Evolutionary conservation across 2,888 invertebrate genomes (phyloP), one percentile per base, ranked within the genome.

Genomic region (Theretra japonica): DNA sequence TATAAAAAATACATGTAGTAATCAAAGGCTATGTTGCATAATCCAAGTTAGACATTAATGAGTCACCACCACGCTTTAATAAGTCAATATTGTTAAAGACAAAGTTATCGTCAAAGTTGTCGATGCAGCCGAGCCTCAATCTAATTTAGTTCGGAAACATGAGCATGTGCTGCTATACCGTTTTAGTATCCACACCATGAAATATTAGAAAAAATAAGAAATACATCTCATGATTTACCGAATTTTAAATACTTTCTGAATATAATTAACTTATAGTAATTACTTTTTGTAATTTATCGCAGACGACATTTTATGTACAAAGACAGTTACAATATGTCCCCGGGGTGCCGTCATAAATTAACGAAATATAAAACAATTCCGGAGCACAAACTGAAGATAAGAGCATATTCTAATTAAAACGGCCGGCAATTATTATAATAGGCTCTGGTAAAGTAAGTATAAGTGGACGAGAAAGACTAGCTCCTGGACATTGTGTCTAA

Each of bases 401-500:
- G 15, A 68, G 56, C 68, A 41, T 57, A 71, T 72, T 68, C 17
- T 72, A 68, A 72, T 72, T 68, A 68, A 72, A 69, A 50, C 50
- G 28, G 57, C n/a, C 25, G 70, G 75, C 69, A 74, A 76, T 78
- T 78, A 75, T 79, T 80, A 78, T 76, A 74, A 74, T 75, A 70
- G 73, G 60, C 73, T 56, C 69, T 60, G 57, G 69, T 77, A 76
- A 73, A 71, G 69, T 73, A 73, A 28, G 48, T 75, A 69, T 65
- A 75, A 75, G 50, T 70, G 75, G 75, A 75, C 74, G 70, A 71
- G 72, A 80, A 73, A 48, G 69, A 59, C 57, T 69, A 70, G 56
- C 60, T 53, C 60, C 62, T 69, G 71, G 57, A 56, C 30, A 23
- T 71, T 71, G 53, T 65, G 30, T 68, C 33, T 50, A 57, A 50